phyloP scores from a whole-genome alignment of 1,140 invertebrate genomes.

The Bombus haemorrhoidalis region DNA sequence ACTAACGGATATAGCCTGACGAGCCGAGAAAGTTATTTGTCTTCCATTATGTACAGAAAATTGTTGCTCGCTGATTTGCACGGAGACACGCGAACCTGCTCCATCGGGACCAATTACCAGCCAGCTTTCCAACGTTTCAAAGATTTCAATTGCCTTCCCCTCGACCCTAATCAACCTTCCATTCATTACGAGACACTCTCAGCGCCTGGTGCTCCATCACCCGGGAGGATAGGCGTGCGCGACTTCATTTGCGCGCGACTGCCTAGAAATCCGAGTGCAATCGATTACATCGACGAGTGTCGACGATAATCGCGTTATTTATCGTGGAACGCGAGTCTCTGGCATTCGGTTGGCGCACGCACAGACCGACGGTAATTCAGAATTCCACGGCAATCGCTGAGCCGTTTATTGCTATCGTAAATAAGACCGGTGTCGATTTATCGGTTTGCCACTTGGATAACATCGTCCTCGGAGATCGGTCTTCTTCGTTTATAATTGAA shows the following conservation, averaged over 20 bases:
- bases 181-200: conserved; percentile 31
- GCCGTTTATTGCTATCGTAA: conserved; percentile 48
- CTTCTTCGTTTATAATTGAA: conserved; percentile 13
- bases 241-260: conserved; percentile 40
- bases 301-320: conserved; percentile 59
- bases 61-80: background rate
- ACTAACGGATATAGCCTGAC: background rate
- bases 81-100: background rate
- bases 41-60: background rate
- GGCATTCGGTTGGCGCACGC: conserved; percentile 6
- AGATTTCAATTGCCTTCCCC: conserved; percentile 28
- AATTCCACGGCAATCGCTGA: conserved; percentile 42
- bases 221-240: conserved; percentile 20
- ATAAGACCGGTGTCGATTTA: conserved; percentile 59
- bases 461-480: background rate
- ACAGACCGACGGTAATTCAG: conserved; percentile 30
- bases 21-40: conserved; percentile 12
- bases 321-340: conserved; percentile 10
- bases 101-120: conserved; percentile 19
- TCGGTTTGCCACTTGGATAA: conserved; percentile 17
- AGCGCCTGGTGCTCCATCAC: conserved; percentile 11
- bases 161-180: conserved; percentile 40
- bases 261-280: conserved; percentile 33
- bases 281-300: conserved; percentile 49
- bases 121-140: background rate